Conservation (phyloP, 2,113 vertebrate species). For the Lamprotornis superbus region DNA sequence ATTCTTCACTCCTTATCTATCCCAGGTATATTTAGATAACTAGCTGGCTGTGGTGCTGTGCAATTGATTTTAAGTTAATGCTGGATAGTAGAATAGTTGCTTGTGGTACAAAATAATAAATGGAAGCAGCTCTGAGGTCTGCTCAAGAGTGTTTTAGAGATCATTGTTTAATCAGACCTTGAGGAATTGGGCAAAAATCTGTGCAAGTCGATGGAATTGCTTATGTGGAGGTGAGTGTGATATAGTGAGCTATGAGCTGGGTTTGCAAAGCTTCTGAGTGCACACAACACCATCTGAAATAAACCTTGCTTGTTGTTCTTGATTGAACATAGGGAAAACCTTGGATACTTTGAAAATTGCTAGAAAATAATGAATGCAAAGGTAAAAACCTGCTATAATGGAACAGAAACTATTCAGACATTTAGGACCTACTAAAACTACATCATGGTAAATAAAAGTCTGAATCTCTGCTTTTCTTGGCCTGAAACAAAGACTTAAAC, state of each 20-base stretch:
- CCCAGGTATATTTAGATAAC: not conserved
- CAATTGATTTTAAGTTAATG: conserved; percentile 9
- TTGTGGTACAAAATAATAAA: not conserved
- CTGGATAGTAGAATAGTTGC: not conserved
- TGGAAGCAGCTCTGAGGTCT: not conserved
- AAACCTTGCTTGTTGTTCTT: not conserved
- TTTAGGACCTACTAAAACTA: not conserved
- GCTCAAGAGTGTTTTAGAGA: not conserved
- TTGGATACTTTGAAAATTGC: not conserved
- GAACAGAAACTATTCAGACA: not conserved
- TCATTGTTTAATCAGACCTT: not conserved
- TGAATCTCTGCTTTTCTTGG: not conserved
- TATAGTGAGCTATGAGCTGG: not conserved
- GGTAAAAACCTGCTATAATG: not conserved
- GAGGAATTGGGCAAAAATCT: not conserved
- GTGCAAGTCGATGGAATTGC: not conserved
- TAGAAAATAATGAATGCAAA: not conserved
- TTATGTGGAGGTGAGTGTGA: not conserved
- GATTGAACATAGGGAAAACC: not conserved
- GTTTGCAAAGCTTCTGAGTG: not conserved
- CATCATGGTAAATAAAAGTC: not conserved
- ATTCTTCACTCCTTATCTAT: not conserved
- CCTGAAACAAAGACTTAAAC: not conserved
- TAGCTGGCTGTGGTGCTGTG: not conserved
- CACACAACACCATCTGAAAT: not conserved